Base-by-base conservation (phyloP, 2,113 vertebrate species). In the Urocitellus parryii region DNA sequence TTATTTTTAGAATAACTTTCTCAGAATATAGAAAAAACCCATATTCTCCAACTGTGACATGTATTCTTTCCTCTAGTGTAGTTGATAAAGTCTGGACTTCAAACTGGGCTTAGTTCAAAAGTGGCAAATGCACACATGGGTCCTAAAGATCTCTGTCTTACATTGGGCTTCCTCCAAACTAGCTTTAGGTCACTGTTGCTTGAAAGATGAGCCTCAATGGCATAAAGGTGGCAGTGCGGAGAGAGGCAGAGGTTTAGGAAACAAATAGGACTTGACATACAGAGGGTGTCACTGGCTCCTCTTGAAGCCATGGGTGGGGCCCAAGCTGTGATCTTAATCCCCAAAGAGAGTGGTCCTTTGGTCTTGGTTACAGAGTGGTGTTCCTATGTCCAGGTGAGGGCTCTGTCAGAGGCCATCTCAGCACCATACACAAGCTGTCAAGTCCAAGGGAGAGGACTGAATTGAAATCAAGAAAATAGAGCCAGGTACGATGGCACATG, bases 1-100 rank as follows among this genome's bases (percentile, higher is more conserved):
- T 82, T 96, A 96, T 96, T 96, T 94, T 96, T 96, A 93, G 93
- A 95, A 77, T 34, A 56, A 53, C 45, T 91, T 94, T 92, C 96
- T 93, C 89, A 90, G 80, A 95, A 70, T 95, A 81, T 22, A 95
- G 87, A 95, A 76, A 76, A 93, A 89, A 72, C 80, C 91, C 74
- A 78, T 58, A 56, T 80, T 95, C 39, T 89, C 58, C 65, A 82
- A 81, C 82, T 80, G 84, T 70, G 72, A 95, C 74, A 79, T 63
- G 74, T 14, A 85, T 87, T 94, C 61, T 48, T 81, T 94, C 73
- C 73, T 63, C 58, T 68, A 20, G 24, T 74, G 74, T 45, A 73
- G 70, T 53, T 74, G 80, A 91, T 89, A 81, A 94, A 87, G 96
- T 79, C 68, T 74, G 56, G 20, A 93, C 53, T n/a, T 76, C 51